Conservation (phyloP, 1,140 invertebrate genomes). For the Drosophila sp. region DNA sequence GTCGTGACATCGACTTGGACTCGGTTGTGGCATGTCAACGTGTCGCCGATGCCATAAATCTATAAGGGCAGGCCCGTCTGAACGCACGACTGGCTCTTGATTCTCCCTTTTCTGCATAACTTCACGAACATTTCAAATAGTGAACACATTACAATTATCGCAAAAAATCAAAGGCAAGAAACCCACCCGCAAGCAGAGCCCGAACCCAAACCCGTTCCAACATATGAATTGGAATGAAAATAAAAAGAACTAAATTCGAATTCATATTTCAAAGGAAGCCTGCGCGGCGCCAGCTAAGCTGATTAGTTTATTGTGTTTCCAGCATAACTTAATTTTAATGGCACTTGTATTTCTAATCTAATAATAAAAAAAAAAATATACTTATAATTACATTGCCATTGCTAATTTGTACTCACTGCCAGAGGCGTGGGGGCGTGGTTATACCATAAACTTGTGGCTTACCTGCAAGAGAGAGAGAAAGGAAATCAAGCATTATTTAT, state of each 20-base stretch:
- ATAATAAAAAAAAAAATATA: slow-evolving; percentile 54
- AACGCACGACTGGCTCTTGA: slow-evolving; percentile 55
- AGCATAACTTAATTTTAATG: slow-evolving; percentile 63
- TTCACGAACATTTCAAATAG: slow-evolving; percentile 49
- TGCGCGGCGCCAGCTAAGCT: slow-evolving; percentile 42
- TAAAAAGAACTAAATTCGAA: slow-evolving; percentile 30
- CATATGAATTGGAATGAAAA: neutral
- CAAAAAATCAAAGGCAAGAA: slow-evolving; percentile 67
- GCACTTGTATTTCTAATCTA: slow-evolving; percentile 67
- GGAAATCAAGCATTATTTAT: slow-evolving; percentile 34
- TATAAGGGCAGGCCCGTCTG: slow-evolving; percentile 44
- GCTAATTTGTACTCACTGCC: slow-evolving; percentile 56
- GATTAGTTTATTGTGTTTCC: slow-evolving; percentile 59
- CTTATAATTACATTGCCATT: slow-evolving; percentile 60
- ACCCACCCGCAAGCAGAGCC: no score
- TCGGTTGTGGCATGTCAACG: slow-evolving; percentile 65
- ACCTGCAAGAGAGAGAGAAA: slow-evolving; percentile 61
- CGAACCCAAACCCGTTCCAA: slow-evolving; percentile 25
- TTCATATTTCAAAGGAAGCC: slow-evolving; percentile 39
- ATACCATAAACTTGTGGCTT: slow-evolving; percentile 36
- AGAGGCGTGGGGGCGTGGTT: no score
- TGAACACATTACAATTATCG: slow-evolving; percentile 66
- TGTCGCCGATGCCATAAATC: slow-evolving; percentile 75
- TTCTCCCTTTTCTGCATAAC: slow-evolving; percentile 40
- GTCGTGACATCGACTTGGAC: slow-evolving; percentile 26